Base-by-base conservation (phyloP, 2,113 vertebrate genomes). In the Silurus glanis region DNA sequence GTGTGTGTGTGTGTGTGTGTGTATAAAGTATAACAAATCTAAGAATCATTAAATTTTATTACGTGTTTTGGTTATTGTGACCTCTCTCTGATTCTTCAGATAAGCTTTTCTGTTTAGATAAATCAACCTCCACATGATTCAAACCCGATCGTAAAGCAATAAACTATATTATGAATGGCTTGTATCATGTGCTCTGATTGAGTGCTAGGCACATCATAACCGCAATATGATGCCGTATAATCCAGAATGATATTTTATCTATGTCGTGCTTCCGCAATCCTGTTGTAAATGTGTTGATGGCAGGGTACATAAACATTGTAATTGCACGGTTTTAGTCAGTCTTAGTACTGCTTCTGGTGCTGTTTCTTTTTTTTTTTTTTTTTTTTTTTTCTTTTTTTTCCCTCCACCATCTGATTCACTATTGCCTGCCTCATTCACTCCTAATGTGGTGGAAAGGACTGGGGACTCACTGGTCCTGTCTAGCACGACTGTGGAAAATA, bases 361-460 rank as follows among this genome's bases (percentile, higher is more conserved):
- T 78, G 75, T 16, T 28, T 45, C 16, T 82, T 53, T 81, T 66
- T 89, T 79, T 69, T 72, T 86, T 10, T 89, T 78, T 64, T 71
- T 85, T 9, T 64, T 58, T 59, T 59, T 67, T 79, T 67, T 89
- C 88, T 51, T 21, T 56, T 47, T 71, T 37, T 85, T 80, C 72
- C 9, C 72, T 45, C 59, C 67, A 47, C 90, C 87, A 74, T 90
- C 78, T 84, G 83, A 86, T 90, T 87, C 72, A 58, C 87, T 82
- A 62, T 86, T 89, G 85, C 89, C 87, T 89, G 91, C 88, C 92
- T 91, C 83, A 89, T 87, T 91, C 75, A 89, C 62, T 88, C 80
- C 88, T 94, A 91, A 94, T 94, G 93, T 93, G 91, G 90, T 89
- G 87, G 89, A 92, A 92, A 91, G 88, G 87, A 85, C 85, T 84